Evolutionary conservation across 2,113 vertebrate species (phyloP), one percentile per base, ranked within the genome.

Genomic region (Hyaena hyaena): DNA sequence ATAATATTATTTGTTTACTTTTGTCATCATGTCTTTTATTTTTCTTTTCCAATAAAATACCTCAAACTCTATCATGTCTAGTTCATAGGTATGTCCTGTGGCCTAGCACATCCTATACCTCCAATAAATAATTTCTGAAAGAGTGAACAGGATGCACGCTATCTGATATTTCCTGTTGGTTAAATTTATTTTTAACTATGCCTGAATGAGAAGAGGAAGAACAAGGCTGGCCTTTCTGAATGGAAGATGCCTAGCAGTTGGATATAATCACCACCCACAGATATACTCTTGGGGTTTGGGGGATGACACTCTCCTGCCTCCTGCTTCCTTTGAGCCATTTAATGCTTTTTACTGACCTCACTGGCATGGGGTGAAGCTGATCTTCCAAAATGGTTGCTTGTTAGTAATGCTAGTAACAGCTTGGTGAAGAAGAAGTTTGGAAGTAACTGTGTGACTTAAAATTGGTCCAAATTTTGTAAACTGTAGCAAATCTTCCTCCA

Each of bases 391-490:
- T 61, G 4, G 19, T 45, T 82, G 69, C 84, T 88, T 63, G 10
- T 88, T 69, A 81, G 58, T 81, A 73, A n/a, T 80, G 58, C 65
- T 86, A 87, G 28, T 53, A 95, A 86, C 17, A 45, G 63, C 33
- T 28, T 58, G 33, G 9, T 89, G 11, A 84, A 35, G 35, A 6
- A 91, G 17, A 43, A 77, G 43, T 17, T 91, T 93, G 31, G 24
- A 95, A 76, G 58, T 61, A 76, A 69, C 61, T 2, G 4, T 79
- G n/a, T 80, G 31, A 71, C 73, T 71, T 84, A 84, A 53, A 90
- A 50, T 43, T 50, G 26, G 86, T 69, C 31, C 81, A 58, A 96
- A 90, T 96, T 88, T 97, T 69, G 73, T 96, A 23, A 45, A 48
- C 43, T 26, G 39, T 53, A 7, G 45, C 1, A 24, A 28, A 50